Conservation (phyloP, 2,113 vertebrate genomes). For the Carassius carassius region DNA sequence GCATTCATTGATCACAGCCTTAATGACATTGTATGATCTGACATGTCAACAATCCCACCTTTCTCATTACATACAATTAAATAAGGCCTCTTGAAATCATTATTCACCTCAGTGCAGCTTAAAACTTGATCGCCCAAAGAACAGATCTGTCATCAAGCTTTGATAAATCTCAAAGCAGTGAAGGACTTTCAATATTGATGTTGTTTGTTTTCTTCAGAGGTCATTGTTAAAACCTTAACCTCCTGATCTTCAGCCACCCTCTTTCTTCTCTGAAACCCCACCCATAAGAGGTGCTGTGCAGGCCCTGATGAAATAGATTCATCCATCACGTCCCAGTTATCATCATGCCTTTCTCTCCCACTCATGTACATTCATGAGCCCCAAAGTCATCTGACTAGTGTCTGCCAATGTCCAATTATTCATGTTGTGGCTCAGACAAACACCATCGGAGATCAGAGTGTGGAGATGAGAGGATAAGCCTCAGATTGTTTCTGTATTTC, state of each 20-base stretch:
- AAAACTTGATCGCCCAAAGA: slow-evolving; percentile 14
- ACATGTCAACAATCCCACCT: slow-evolving; percentile 21
- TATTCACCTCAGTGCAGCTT: slow-evolving; percentile 4
- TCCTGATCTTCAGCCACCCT: slow-evolving; percentile 31
- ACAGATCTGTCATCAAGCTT: slow-evolving; percentile 29
- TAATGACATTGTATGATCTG: slow-evolving; percentile 19
- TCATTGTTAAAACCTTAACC: slow-evolving; percentile 25
- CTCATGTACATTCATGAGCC: slow-evolving; percentile 1
- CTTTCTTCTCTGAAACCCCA: background rate
- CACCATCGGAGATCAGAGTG: slow-evolving; percentile 16
- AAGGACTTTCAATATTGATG: slow-evolving; percentile 20
- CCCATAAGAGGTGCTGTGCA: background rate
- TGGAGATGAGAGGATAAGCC: slow-evolving; percentile 22
- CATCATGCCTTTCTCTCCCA: background rate
- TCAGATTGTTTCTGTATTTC: slow-evolving; percentile 21
- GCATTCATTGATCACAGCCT: slow-evolving; percentile 11
- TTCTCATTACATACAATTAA: slow-evolving; percentile 33
- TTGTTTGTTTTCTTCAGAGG: slow-evolving; percentile 5
- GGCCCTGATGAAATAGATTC: slow-evolving; percentile 33
- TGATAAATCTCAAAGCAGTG: slow-evolving; percentile 13
- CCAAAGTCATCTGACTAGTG: slow-evolving; percentile 29
- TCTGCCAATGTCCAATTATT: slow-evolving; percentile 23
- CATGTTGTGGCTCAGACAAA: slow-evolving; percentile 28
- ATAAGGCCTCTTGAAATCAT: slow-evolving; percentile 20
- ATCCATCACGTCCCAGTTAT: slow-evolving; percentile 36